Evolutionary conservation across 2,797 vertebrate genomes (phyloP).

Genomic region (Enteromius mattozi): DNA sequence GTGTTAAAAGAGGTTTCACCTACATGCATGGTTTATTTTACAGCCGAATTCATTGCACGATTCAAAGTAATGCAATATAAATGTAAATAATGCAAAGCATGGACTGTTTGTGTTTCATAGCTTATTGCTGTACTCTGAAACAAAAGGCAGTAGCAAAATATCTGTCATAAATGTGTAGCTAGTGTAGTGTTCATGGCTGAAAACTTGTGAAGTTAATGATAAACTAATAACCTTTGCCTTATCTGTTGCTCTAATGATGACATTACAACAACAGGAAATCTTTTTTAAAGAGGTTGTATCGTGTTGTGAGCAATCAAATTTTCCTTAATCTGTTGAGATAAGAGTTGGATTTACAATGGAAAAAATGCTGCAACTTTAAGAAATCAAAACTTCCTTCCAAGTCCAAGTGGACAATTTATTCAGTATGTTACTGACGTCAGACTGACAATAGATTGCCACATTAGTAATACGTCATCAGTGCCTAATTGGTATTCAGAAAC

Average conservation of each 20-base stretch:
- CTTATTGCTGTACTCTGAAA: not conserved
- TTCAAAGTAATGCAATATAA: not conserved
- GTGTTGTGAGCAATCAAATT: constrained; percentile 17
- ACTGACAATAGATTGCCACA: not conserved
- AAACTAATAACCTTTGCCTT: not conserved
- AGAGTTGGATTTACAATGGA: not conserved
- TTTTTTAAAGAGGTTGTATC: constrained; percentile 3
- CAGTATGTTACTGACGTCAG: not conserved
- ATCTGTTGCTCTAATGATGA: not conserved
- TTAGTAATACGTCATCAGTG: not conserved
- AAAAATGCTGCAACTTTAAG: not conserved
- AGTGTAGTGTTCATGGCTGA: not conserved
- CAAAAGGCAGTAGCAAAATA: not conserved
- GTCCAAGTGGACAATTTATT: not conserved
- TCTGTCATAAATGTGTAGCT: constrained; percentile 11
- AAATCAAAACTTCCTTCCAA: not conserved
- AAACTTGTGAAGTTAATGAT: constrained; percentile 18
- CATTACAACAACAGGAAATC: constrained; percentile 1
- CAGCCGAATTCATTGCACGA: not conserved
- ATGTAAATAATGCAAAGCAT: not conserved
- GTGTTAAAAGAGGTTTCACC: not conserved
- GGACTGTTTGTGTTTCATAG: not conserved
- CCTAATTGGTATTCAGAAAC: not conserved
- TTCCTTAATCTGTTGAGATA: constrained; percentile 15
- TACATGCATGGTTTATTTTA: not conserved